These are phyloP conservation scores for Pentamera pediparva DNA, from an alignment of 53 echinoderm and acorn worm genomes.

Conservation along the genomic window DNA sequence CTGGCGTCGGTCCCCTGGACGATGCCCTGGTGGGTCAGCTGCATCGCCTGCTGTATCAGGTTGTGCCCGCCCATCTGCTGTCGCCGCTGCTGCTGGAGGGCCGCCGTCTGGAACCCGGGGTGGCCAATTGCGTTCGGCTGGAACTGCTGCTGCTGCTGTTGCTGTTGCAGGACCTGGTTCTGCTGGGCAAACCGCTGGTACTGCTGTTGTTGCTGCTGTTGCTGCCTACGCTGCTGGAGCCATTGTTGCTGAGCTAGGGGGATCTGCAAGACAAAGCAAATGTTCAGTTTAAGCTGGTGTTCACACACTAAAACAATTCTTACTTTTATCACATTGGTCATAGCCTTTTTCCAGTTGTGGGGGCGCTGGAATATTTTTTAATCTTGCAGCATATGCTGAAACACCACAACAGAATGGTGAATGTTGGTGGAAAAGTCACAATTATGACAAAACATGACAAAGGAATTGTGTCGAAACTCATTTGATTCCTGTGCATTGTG, in stretches of 20 bases:
- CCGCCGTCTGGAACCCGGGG: slow-evolving; percentile 32
- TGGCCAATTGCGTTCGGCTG: slow-evolving; percentile 44
- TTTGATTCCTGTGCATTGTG: too few relatives aligned
- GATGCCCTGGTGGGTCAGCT: slow-evolving; percentile 64
- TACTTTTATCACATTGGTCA: too few relatives aligned
- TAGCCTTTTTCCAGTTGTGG: too few relatives aligned
- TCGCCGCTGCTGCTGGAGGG: slow-evolving; percentile 43
- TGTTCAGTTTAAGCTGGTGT: not conserved
- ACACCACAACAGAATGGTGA: too few relatives aligned
- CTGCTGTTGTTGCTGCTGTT: slow-evolving; percentile 10
- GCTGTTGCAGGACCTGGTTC: slow-evolving; percentile 58
- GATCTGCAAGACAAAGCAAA: not conserved
- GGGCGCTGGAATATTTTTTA: too few relatives aligned
- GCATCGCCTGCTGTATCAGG: slow-evolving; percentile 59
- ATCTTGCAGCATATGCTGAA: too few relatives aligned
- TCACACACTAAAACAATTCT: too few relatives aligned
- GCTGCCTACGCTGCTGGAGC: slow-evolving; percentile 34
- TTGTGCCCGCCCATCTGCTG: slow-evolving; percentile 35
- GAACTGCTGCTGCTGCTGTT: slow-evolving; percentile 57
- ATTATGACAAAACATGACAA: too few relatives aligned
- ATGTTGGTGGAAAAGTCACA: too few relatives aligned
- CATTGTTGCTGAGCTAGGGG: slow-evolving; percentile 26
- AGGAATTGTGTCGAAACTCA: too few relatives aligned
- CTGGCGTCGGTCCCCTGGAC: slow-evolving; percentile 41
- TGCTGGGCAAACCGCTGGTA: slow-evolving; percentile 32